Base-by-base conservation (phyloP, 2,113 vertebrate species). In the Ceyx margarethae region DNA sequence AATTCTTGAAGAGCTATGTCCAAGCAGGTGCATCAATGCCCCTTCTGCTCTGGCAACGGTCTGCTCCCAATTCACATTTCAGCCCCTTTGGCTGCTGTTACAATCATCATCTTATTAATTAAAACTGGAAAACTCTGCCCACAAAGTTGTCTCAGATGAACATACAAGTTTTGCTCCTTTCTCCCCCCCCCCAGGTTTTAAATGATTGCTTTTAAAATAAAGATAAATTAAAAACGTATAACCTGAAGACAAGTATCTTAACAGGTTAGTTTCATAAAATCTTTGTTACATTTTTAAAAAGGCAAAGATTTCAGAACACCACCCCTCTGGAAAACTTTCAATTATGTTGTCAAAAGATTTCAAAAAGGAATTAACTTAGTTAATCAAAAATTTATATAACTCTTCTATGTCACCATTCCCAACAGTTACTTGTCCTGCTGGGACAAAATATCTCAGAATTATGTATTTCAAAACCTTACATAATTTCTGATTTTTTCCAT, bases 401-500 rank as follows among this genome's bases (percentile, higher is more conserved):
- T 68, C 48, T 80, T 28, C n/a, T 25, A 54, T 26, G 40, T 76
- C 71, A 60, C 84, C 54, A 48, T 35, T 91, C 57, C 50, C 60
- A 87, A 60, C 45, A 76, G 71, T 15, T 56, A 26, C 25, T 94
- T 88, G 77, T 68, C 37, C 74, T 87, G 56, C 28, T 5, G 1
- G 56, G 85, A 79, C 21, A 25, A 53, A 77, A 6, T 45, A 65
- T 21, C 18, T 37, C 21, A 28, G 48, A 77, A 6, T 48, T 19
- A 13, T 37, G 22, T 19, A 13, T 78, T 78, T 84, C 23, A 78
- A 93, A 93, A 89, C 31, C 48, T 81, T 82, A 82, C 31, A 10
- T 82, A 89, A 91, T 60, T 86, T 88, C 42, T n/a, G 25, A 71
- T 45, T 81, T 90, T 79, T 86, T 76, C 79, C 51, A 81, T 77